Evolutionary conservation across 2,113 vertebrate genomes (phyloP).

Genomic region (Galemys pyrenaicus): DNA sequence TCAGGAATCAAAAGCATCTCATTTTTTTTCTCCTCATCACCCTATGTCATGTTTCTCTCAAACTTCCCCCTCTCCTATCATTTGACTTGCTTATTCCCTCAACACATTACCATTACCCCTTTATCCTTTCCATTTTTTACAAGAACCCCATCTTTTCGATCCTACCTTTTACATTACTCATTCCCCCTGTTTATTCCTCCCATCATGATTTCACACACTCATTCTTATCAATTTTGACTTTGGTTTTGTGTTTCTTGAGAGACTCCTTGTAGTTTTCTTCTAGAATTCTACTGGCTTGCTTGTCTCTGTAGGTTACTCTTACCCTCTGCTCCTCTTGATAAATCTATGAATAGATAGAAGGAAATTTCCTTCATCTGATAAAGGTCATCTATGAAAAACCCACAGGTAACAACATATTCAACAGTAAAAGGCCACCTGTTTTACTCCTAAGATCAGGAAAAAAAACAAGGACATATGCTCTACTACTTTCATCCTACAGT

Average conservation of each 20-base stretch:
- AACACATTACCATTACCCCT: background rate
- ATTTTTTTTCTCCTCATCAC: background rate
- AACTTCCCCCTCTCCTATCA: background rate
- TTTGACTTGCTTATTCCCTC: background rate
- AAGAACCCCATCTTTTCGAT: background rate
- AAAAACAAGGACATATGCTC: background rate
- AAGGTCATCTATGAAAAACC: background rate
- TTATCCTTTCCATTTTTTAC: background rate
- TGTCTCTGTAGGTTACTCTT: background rate
- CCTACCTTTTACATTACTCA: background rate
- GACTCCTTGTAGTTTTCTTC: background rate
- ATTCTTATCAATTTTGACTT: background rate
- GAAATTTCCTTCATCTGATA: background rate
- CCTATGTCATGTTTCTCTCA: background rate
- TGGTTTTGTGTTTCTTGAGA: background rate
- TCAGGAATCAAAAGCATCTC: background rate
- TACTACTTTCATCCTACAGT: background rate
- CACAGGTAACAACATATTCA: background rate
- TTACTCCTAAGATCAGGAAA: background rate
- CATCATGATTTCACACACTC: background rate
- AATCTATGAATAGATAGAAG: background rate
- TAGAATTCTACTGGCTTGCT: background rate
- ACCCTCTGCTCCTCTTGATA: background rate
- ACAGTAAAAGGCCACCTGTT: background rate
- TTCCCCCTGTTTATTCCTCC: background rate